Base-by-base conservation (phyloP, 2,113 vertebrate species). In the Burhinus oedicnemus region DNA sequence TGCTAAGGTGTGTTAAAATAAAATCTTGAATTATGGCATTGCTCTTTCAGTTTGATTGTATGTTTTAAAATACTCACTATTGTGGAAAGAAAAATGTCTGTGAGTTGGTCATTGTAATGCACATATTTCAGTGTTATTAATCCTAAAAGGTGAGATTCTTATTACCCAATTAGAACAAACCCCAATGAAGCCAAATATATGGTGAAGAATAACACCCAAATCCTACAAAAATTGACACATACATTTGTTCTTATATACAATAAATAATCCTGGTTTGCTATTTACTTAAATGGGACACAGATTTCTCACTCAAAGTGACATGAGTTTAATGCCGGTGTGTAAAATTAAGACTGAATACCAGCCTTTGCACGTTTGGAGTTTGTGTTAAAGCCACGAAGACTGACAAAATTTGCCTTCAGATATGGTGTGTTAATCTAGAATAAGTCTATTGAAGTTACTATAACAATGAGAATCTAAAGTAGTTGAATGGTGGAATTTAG, bases 1-100 rank as follows among this genome's bases (percentile, higher is more conserved):
- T 81, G 81, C 74, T 82, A 83, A 95, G 40, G 54, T 91, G 68
- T 64, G 49, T 89, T 95, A 90, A 90, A 95, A 83, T 85, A 79
- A 80, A 91, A 86, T 54, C 70, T 66, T 81, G 78, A 92, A n/a
- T 77, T 83, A 80, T 22, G 20, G 26, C 32, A 61, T n/a, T 72
- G 30, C 40, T 89, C 58, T 83, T 93, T 89, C 75, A 70, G 42
- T 88, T 90, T 68, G 74, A 86, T 77, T 80, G 26, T 51, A 20
- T 38, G 40, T 51, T 93, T 87, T 88, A 47, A 97, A 91, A 60
- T 81, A 86, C 81, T 70, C 44, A 58, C 58, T 80, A 11, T 8
- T 68, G 81, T 83, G 47, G 55, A 95, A 88, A 29, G 82, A 54
- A 95, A 90, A 90, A 86, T 55, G 58, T 38, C 64, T 94, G 66